These are phyloP conservation scores for Boulengeromyrus knoepffleri DNA, from an alignment of 2,113 vertebrate species.

Conservation along the genomic window DNA sequence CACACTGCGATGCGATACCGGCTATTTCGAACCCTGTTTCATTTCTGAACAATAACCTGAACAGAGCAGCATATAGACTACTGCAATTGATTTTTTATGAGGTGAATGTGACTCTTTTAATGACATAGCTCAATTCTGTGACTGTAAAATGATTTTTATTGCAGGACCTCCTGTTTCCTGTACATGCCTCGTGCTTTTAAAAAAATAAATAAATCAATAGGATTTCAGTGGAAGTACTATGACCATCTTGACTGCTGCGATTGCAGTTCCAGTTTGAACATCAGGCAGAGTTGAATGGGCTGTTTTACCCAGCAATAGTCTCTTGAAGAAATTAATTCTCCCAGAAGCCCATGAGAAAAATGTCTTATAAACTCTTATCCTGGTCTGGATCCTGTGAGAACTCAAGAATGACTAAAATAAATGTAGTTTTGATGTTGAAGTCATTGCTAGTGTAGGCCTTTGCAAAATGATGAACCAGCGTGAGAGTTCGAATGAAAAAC, in stretches of 20 bases:
- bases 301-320: neutral
- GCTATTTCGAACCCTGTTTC: neutral
- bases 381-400: neutral
- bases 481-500: neutral
- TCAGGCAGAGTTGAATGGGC: neutral
- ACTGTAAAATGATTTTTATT: neutral
- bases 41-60: neutral
- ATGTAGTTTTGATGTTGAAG: neutral
- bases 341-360: neutral
- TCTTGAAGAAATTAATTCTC: neutral
- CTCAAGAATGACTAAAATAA: neutral
- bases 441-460: neutral
- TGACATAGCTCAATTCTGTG: neutral
- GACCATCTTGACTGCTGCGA: neutral
- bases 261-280: neutral
- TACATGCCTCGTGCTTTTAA: neutral
- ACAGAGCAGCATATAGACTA: neutral
- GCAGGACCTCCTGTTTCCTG: neutral
- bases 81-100: neutral
- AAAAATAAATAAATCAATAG: neutral
- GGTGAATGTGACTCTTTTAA: neutral
- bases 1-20: too few species aligned
- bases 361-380: neutral
- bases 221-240: neutral
- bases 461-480: neutral